A percentile compares a stretch with the other conserved stretches of the same genome.
Conservation (phyloP, 2,888 invertebrate species). For the Philonicus albiceps region DNA sequence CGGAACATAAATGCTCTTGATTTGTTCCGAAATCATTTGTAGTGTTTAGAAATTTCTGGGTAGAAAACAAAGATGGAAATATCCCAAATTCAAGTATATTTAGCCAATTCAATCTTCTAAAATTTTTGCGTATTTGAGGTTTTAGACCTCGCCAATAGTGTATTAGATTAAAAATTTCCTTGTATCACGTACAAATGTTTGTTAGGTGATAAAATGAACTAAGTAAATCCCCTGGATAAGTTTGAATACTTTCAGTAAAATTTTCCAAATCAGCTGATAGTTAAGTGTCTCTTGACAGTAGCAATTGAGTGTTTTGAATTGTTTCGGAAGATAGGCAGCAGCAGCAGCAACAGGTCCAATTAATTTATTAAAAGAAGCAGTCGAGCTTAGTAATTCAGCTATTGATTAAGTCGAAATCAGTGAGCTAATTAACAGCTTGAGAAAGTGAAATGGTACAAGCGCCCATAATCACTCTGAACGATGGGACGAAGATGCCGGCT, state of each 20-base stretch:
- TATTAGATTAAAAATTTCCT: not conserved
- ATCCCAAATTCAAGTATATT: not conserved
- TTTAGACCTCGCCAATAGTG: not conserved
- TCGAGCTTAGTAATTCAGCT: not conserved
- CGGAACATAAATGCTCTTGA: too few relatives aligned
- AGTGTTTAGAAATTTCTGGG: not conserved
- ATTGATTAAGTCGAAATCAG: not conserved
- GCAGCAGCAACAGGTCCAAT: not conserved
- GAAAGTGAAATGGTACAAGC: conserved; percentile 38
- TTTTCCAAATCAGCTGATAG: not conserved
- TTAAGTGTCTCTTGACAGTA: not conserved
- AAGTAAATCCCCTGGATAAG: not conserved
- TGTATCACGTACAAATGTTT: not conserved
- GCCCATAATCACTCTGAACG: conserved; percentile 55
- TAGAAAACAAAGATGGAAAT: too few relatives aligned
- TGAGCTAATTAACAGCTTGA: not conserved
- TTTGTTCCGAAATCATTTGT: not conserved
- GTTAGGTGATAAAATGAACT: not conserved
- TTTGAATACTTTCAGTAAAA: not conserved
- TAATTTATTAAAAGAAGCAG: not conserved
- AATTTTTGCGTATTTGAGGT: not conserved
- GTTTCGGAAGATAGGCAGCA: not conserved
- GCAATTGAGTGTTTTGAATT: not conserved
- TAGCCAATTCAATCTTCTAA: not conserved
- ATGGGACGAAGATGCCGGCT: conserved; percentile 58